phyloP scores from a whole-genome alignment of 1,140 invertebrate genomes.

The Rhyacophila brunnea region DNA sequence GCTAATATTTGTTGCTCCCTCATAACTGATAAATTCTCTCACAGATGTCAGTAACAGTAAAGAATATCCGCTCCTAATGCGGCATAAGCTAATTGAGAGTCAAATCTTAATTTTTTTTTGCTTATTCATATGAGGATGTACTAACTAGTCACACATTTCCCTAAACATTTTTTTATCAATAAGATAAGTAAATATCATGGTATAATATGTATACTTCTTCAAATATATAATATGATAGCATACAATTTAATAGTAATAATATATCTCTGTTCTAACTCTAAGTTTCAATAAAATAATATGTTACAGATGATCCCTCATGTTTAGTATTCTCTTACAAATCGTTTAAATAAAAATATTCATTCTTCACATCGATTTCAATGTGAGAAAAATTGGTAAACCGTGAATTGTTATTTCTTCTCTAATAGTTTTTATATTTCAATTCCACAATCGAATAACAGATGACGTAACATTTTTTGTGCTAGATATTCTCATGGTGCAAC shows the following conservation, averaged over 20 bases:
- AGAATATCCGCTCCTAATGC: background rate
- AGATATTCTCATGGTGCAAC: too few species aligned
- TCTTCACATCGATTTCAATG: background rate
- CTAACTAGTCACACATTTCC: constrained; percentile 30
- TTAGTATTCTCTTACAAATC: constrained; percentile 31
- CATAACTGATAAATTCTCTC: too few species aligned
- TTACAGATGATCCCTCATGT: constrained; percentile 36
- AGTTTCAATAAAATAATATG: constrained; percentile 35
- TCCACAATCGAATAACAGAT: background rate
- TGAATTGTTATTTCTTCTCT: background rate
- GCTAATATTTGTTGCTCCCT: background rate
- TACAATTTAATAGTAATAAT: constrained; percentile 31
- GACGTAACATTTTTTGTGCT: too few species aligned
- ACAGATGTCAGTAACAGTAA: too few species aligned
- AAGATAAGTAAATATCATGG: constrained; percentile 28
- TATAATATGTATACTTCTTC: constrained; percentile 34
- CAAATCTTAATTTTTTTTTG: constrained; percentile 3
- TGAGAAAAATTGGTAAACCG: background rate
- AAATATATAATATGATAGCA: constrained; percentile 32
- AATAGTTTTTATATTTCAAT: background rate
- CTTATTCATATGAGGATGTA: constrained; percentile 15
- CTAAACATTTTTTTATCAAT: constrained; percentile 21
- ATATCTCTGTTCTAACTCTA: constrained; percentile 33
- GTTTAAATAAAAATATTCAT: constrained; percentile 14
- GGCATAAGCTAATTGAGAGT: background rate